phyloP scores from a whole-genome alignment of 2,888 invertebrate species.

The Cephus pulcher region DNA sequence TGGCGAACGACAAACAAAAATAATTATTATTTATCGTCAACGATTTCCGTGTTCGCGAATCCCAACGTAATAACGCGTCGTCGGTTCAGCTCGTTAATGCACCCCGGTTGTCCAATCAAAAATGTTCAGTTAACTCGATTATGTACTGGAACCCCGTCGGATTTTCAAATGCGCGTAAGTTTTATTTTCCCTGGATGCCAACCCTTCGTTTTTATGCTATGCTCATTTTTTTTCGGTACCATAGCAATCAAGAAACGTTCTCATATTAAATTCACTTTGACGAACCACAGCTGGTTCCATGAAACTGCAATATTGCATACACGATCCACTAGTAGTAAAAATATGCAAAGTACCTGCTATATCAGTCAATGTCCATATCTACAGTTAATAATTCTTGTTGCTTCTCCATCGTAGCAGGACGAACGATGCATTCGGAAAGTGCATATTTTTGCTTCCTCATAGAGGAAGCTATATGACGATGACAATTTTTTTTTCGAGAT shows the following conservation, averaged over 20 bases:
- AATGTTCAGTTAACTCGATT: not conserved
- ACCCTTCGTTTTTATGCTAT: not conserved
- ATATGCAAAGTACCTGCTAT: not conserved
- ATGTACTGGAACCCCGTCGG: not conserved
- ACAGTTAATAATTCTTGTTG: not conserved
- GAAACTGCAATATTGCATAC: not conserved
- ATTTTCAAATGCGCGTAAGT: not conserved
- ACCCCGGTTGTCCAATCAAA: not conserved
- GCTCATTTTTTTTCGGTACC: not conserved
- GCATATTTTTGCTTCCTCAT: not conserved
- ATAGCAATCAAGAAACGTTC: not conserved
- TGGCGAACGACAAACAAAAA: slow-evolving; percentile 63
- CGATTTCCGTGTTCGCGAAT: slow-evolving; percentile 61
- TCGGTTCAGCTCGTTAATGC: not conserved
- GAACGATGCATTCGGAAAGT: not conserved
- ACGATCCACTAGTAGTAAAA: not conserved
- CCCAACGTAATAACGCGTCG: slow-evolving; percentile 40
- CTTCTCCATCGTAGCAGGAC: not conserved
- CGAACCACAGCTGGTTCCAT: not conserved
- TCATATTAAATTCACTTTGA: not conserved
- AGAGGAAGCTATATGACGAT: no score
- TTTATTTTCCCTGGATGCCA: not conserved
- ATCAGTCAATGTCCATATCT: no score
- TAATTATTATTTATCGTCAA: slow-evolving; percentile 66
- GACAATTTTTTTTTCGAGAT: no score